Evolutionary conservation across 1,140 invertebrate species (phyloP).

Genomic region (Orchestia grillus): DNA sequence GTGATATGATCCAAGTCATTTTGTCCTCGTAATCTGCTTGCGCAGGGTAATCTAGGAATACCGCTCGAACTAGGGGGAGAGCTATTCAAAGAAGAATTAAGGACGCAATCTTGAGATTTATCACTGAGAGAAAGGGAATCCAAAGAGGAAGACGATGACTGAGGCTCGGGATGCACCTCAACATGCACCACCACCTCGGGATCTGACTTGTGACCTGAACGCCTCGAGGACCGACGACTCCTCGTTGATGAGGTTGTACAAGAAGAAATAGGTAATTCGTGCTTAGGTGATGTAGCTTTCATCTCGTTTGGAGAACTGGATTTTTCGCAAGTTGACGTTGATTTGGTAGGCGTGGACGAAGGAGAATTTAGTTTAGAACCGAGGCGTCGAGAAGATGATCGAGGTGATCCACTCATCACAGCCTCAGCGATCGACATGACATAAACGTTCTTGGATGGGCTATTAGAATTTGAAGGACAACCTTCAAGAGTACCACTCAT

Average conservation of each 20-base stretch:
- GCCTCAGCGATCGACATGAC: constrained; percentile 39
- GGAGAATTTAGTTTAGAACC: constrained; percentile 15
- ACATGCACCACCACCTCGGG: constrained; percentile 33
- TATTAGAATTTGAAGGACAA: background rate
- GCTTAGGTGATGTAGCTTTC: background rate
- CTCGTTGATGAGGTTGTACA: background rate
- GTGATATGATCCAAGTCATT: constrained; percentile 29
- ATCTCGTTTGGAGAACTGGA: background rate
- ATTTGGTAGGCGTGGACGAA: background rate
- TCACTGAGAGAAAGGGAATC: background rate
- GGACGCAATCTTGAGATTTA: background rate
- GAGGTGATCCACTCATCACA: constrained; percentile 31
- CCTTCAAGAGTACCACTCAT: background rate
- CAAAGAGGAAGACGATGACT: background rate
- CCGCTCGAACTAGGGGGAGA: background rate
- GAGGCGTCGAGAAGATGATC: background rate
- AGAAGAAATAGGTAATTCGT: background rate
- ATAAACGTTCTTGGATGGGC: constrained; percentile 26
- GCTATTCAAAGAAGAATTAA: constrained; percentile 6
- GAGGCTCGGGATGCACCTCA: constrained; percentile 33
- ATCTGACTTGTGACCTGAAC: constrained; percentile 17
- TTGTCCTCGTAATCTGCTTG: background rate
- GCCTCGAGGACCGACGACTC: background rate
- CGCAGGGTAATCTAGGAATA: constrained; percentile 10
- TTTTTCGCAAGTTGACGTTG: background rate